Evolutionary conservation across 1,140 invertebrate species (phyloP), one percentile per base, ranked within the genome.

Genomic region (Drosophila sturtevanti): DNA sequence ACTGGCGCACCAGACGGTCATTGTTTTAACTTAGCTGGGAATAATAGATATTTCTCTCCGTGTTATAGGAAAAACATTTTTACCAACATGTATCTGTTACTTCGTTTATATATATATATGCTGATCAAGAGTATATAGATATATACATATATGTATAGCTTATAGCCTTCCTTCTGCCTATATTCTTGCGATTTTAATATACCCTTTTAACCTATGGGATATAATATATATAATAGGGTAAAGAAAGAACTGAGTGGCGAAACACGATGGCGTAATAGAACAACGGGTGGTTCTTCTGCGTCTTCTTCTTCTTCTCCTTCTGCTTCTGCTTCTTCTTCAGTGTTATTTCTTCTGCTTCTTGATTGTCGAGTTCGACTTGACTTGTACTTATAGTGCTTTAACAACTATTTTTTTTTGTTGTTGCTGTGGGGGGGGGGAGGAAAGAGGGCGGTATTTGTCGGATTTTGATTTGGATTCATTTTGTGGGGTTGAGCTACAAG

Each of bases 221-320:
- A 31, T 31, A n/a, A n/a, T n/a, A n/a, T n/a, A n/a, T n/a, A n/a
- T n/a, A n/a, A n/a, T n/a, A 31, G 27, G 27, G 27, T 31, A 31
- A 6, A 31, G 27, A 6, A 48, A 48, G 41, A 48, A 48, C 63
- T 14, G 63, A 67, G 60, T 74, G 38, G 35, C 4, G 14, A 56
- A 58, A 52, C 51, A 60, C 56, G 81, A 85, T 86, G 78, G 82
- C 81, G 81, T 86, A 87, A 86, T 86, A 69, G 82, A 87, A 87
- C 82, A 68, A 87, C 75, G 81, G 77, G 70, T 69, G 72, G 73
- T 64, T 69, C 68, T 54, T 27, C 4, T 54, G 51, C 51, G 24
- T 22, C 51, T 54, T 22, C 51, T 52, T 22, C 51, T 27, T 48
- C 41, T 44, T 16, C 14, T 14, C 16, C 16, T 14, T 44, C 38